Evolutionary conservation across 2,797 vertebrate genomes (phyloP).

Genomic region (Leptodactylus fallax): DNA sequence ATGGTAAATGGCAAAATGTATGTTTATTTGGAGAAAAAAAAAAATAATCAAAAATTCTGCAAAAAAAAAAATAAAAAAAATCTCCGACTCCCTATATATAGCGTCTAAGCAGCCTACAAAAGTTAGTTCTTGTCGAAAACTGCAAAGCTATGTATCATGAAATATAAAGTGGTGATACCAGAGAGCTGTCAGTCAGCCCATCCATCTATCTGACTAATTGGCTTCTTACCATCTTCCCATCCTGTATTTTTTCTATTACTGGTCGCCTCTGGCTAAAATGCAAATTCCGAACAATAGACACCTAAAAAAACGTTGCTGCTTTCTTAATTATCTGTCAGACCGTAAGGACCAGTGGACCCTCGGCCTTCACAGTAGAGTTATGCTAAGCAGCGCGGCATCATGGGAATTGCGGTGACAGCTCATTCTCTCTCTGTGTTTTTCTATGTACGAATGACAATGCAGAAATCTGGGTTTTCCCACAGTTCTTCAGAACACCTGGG

Average conservation of each 20-base stretch:
- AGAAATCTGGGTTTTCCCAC: constrained; percentile 87
- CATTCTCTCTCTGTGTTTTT: constrained; percentile 94
- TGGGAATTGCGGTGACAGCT: constrained; percentile 99
- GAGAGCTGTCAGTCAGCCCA: constrained; percentile 99
- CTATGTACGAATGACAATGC: constrained; percentile 90
- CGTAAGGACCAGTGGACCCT: constrained; percentile 88
- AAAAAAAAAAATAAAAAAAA: constrained; percentile 65
- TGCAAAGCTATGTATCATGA: constrained; percentile 82
- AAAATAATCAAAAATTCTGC: constrained; percentile 70
- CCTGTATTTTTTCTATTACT: constrained; percentile 97
- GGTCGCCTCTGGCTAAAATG: constrained; percentile 99
- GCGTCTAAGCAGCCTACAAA: constrained; percentile 78
- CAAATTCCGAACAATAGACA: constrained; percentile 93
- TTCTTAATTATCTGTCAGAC: constrained; percentile 99
- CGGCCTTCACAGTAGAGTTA: constrained; percentile 90
- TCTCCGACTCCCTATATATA: constrained; percentile 77
- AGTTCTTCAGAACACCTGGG: constrained; percentile 88
- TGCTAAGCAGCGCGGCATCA: constrained; percentile 99
- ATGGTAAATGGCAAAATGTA: constrained; percentile 72
- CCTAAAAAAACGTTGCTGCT: constrained; percentile 90
- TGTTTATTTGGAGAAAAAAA: constrained; percentile 76
- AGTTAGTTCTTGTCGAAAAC: constrained; percentile 83
- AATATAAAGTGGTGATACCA: constrained; percentile 90
- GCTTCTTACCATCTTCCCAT: constrained; percentile 99
- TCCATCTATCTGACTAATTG: constrained; percentile 99